Conservation (phyloP, 2,113 vertebrate species). For the Saimiri boliviensis region DNA sequence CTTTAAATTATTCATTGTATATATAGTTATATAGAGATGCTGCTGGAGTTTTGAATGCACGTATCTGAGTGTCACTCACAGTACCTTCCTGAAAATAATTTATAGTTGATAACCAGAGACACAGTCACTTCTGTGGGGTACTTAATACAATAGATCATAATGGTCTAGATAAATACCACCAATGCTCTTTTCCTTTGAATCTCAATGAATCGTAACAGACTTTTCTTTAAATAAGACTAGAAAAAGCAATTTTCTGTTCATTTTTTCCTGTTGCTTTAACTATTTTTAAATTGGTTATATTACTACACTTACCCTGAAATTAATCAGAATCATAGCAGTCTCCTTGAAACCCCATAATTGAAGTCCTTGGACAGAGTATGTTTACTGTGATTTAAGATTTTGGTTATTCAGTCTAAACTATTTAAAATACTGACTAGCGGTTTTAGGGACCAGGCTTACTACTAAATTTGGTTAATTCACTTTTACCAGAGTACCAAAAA, state of each 20-base stretch:
- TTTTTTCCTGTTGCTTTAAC: background rate
- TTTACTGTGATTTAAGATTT: slow-evolving; percentile 19
- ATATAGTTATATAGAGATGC: background rate
- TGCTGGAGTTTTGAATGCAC: background rate
- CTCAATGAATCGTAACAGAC: background rate
- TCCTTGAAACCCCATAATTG: background rate
- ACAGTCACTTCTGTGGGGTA: background rate
- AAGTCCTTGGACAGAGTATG: background rate
- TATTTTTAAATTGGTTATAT: slow-evolving; percentile 4
- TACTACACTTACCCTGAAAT: background rate
- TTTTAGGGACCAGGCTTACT: background rate
- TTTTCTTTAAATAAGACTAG: background rate
- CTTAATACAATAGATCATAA: background rate
- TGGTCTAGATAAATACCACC: background rate
- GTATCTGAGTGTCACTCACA: background rate
- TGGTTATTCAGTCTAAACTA: background rate
- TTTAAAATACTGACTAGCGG: background rate
- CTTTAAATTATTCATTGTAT: slow-evolving; percentile 52
- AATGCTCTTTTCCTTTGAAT: slow-evolving; percentile 28
- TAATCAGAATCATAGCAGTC: background rate
- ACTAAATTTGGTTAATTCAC: background rate
- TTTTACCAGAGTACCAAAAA: background rate
- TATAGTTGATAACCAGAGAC: background rate
- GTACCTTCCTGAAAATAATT: background rate
- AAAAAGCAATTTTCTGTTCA: slow-evolving; percentile 23